A percentile compares a stretch with the other conserved stretches of the same genome.
Conservation (phyloP, 1,140 invertebrate species). For the Neodiprion lecontei region DNA sequence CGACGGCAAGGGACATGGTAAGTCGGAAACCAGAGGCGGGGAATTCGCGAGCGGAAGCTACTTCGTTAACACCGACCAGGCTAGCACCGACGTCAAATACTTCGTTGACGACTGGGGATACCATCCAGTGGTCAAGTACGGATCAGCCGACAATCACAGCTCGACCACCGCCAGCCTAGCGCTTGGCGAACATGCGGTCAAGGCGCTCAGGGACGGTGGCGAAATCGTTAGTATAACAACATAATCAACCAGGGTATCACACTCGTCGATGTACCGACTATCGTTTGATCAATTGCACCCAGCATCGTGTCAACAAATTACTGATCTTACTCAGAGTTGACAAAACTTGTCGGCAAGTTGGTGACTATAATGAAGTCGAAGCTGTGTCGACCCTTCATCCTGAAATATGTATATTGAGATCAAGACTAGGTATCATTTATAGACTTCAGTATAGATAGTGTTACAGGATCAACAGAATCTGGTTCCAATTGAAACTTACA, state of each 20-base stretch:
- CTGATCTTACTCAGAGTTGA: no score
- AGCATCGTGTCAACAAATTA: no score
- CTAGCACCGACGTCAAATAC: conserved; percentile 65
- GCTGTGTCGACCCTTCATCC: no score
- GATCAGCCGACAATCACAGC: conserved; percentile 53
- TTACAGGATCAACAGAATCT: no score
- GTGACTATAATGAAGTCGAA: no score
- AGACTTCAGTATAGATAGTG: no score
- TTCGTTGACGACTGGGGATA: conserved; percentile 69
- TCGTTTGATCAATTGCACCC: neutral
- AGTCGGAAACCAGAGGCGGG: conserved; percentile 62
- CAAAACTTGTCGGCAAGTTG: no score
- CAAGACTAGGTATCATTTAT: no score
- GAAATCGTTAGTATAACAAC: conserved; percentile 34
- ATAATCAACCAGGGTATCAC: neutral
- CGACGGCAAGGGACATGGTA: conserved; percentile 62
- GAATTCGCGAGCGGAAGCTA: conserved; percentile 64
- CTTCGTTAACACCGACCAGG: conserved; percentile 46
- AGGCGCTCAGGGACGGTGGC: conserved; percentile 52
- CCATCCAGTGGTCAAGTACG: conserved; percentile 68
- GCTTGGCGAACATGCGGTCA: conserved; percentile 64
- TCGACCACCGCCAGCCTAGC: conserved; percentile 60
- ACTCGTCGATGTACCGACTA: neutral
- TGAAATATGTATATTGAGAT: no score
- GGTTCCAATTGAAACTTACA: no score